These are phyloP conservation scores for Gnathonemus longibarbis DNA, from an alignment of 2,113 vertebrate genomes.

Conservation along the genomic window DNA sequence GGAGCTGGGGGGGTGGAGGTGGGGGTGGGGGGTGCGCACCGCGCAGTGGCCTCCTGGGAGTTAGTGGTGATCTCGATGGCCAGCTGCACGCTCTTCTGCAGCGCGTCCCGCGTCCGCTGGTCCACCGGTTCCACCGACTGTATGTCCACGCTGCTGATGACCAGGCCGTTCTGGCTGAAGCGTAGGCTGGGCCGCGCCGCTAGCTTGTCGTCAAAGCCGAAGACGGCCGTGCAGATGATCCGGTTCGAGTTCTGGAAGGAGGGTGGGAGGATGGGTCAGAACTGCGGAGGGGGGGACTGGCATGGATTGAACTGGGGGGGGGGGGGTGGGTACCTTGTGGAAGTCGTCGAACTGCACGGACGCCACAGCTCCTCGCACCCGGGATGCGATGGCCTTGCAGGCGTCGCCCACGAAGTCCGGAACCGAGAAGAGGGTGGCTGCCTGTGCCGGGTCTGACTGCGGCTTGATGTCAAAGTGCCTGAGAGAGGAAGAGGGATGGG, in stretches of 20 bases:
- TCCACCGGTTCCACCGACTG: slow-evolving; percentile 86
- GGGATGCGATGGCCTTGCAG: slow-evolving; percentile 80
- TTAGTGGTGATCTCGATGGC: slow-evolving; percentile 92
- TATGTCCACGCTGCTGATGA: slow-evolving; percentile 83
- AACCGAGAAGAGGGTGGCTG: slow-evolving; percentile 68
- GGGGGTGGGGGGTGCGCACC: slow-evolving; percentile 46
- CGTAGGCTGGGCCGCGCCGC: slow-evolving; percentile 52
- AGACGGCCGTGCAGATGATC: slow-evolving; percentile 80
- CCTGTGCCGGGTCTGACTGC: slow-evolving; percentile 18
- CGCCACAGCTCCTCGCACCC: slow-evolving; percentile 76
- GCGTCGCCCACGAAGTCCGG: slow-evolving; percentile 79
- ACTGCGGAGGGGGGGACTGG: not conserved
- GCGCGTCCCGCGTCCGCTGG: slow-evolving; percentile 76
- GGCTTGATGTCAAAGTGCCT: slow-evolving; percentile 77
- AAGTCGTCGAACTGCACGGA: slow-evolving; percentile 86
- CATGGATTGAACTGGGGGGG: not conserved
- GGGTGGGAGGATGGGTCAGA: not conserved
- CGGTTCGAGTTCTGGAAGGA: slow-evolving; percentile 72
- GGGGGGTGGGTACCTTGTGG: slow-evolving; percentile 65
- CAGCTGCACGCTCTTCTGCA: slow-evolving; percentile 84
- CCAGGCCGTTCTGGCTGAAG: slow-evolving; percentile 73
- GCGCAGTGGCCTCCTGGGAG: slow-evolving; percentile 80
- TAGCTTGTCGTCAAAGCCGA: slow-evolving; percentile 72
- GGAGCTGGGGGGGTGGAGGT: not conserved
- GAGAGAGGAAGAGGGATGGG: not conserved